Evolutionary conservation across 1,140 invertebrate species (phyloP).

Genomic region (Panulirus ornatus): DNA sequence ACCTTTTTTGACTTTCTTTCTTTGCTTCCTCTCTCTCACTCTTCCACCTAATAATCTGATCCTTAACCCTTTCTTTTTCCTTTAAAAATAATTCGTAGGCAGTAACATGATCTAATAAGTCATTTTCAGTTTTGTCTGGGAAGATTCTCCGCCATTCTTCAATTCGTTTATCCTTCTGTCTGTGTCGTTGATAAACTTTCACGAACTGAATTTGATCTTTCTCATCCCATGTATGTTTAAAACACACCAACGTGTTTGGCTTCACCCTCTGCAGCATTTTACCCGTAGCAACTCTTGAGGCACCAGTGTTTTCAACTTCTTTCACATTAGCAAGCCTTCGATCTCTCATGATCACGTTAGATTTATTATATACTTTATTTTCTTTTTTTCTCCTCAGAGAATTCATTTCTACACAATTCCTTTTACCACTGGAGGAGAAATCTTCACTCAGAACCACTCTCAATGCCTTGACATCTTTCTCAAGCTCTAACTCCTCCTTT

Average conservation of each 20-base stretch:
- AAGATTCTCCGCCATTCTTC: conserved; percentile 18
- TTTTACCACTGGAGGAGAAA: background rate
- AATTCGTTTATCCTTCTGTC: background rate
- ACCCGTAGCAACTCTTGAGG: too few species aligned
- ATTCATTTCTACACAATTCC: too few species aligned
- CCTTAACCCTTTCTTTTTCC: background rate
- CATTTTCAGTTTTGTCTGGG: conserved; percentile 3
- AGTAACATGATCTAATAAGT: background rate
- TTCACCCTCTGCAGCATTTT: background rate
- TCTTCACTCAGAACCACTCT: background rate
- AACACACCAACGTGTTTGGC: background rate
- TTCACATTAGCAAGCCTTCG: background rate
- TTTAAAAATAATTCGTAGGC: background rate
- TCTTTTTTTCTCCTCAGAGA: background rate
- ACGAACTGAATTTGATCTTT: conserved; percentile 24
- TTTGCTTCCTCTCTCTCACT: background rate
- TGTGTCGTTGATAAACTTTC: background rate
- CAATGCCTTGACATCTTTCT: conserved; percentile 15
- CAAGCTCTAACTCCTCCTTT: background rate
- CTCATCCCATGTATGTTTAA: background rate
- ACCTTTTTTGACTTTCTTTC: background rate
- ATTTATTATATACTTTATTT: background rate
- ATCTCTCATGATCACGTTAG: background rate
- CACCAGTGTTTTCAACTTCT: background rate
- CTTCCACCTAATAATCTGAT: background rate